These are phyloP conservation scores for Spilarctia lutea DNA, from an alignment of 2,888 invertebrate genomes.

Conservation along the genomic window DNA sequence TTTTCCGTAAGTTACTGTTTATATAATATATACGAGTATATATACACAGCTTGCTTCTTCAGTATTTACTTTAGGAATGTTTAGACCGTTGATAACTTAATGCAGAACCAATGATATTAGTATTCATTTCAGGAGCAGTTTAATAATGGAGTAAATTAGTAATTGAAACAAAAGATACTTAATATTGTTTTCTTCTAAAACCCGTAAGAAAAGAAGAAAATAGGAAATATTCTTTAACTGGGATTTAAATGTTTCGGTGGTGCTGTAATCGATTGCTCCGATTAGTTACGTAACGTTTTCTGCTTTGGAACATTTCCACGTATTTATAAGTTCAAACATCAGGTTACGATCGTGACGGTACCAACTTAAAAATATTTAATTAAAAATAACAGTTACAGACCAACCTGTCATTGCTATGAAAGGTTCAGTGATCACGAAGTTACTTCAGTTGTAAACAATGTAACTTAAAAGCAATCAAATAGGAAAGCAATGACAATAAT, in stretches of 20 bases:
- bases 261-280: slow-evolving; percentile 9
- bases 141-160: too few species aligned
- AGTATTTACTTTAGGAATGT: neutral
- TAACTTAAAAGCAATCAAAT: neutral
- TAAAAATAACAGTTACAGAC: slow-evolving; percentile 4
- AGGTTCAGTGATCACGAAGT: neutral
- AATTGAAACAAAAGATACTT: too few species aligned
- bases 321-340: slow-evolving; percentile 10
- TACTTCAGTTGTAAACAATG: neutral
- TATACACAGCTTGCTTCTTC: neutral
- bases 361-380: slow-evolving; percentile 3
- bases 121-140: neutral
- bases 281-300: slow-evolving; percentile 12
- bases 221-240: neutral
- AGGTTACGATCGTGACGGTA: slow-evolving; percentile 8
- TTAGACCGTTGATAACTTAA: neutral
- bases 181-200: too few species aligned
- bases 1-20: neutral
- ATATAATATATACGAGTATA: neutral
- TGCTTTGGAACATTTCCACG: slow-evolving; percentile 6
- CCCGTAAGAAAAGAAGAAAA: neutral
- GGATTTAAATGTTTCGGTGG: neutral
- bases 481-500: neutral
- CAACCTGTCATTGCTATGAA: neutral
- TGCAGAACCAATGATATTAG: neutral